These are phyloP conservation scores for Plotosus lineatus DNA, from an alignment of 2,113 vertebrate genomes.

Conservation along the genomic window DNA sequence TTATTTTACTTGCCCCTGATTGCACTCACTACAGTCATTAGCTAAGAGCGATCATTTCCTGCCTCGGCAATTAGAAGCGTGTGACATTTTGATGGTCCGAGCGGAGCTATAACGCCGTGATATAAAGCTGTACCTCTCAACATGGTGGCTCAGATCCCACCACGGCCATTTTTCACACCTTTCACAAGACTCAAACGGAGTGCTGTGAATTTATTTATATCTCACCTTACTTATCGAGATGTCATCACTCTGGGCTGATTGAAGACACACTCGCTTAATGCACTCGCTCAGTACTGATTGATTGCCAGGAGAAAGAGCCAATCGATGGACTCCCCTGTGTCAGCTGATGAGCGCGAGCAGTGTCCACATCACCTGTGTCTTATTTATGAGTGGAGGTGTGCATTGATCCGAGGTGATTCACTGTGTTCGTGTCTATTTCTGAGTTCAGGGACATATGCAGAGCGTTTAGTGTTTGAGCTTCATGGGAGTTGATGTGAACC, in stretches of 20 bases:
- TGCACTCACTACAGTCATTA: conserved; percentile 8
- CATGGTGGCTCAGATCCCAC: background rate
- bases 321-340: conserved; percentile 50
- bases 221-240: conserved; percentile 1
- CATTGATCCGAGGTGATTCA: conserved; percentile 52
- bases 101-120: conserved; percentile 1
- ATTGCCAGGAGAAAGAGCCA: conserved; percentile 28
- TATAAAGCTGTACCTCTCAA: background rate
- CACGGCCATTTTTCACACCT: background rate
- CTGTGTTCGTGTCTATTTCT: conserved; percentile 30
- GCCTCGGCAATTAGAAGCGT: conserved; percentile 21
- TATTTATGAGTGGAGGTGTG: conserved; percentile 54
- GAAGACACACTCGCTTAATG: conserved; percentile 43
- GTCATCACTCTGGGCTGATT: conserved; percentile 19
- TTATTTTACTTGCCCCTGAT: background rate
- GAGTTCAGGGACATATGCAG: conserved; percentile 29
- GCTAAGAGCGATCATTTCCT: conserved; percentile 11
- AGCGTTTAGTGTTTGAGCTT: background rate
- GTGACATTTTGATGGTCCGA: conserved; percentile 32
- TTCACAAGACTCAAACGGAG: background rate
- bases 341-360: conserved; percentile 32
- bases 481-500: background rate
- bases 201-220: background rate
- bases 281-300: conserved; percentile 20
- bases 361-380: conserved; percentile 23